phyloP scores from a whole-genome alignment of 2,113 vertebrate genomes.

The Labeo rohita region DNA sequence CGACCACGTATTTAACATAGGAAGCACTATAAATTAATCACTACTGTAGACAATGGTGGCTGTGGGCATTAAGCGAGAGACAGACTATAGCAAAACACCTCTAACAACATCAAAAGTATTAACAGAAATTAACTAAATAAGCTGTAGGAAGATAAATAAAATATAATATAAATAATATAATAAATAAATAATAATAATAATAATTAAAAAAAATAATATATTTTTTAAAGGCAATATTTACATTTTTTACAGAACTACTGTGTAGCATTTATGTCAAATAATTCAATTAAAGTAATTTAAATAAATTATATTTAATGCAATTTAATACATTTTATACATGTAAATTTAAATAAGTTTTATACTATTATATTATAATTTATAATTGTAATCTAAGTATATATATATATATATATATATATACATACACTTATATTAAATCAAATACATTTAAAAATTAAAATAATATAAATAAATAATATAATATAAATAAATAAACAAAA shows the following conservation, averaged over 20 bases:
- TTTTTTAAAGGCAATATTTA: background rate
- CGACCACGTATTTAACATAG: background rate
- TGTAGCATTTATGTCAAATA: background rate
- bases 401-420: no score
- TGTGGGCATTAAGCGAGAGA: background rate
- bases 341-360: background rate
- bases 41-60: background rate
- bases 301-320: background rate
- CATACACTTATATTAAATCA: no score
- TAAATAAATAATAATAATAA: no score
- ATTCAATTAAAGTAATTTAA: background rate
- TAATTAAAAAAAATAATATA: no score
- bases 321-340: no score
- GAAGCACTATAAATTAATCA: background rate
- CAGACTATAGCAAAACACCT: background rate
- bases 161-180: no score
- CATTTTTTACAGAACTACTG: background rate
- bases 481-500: no score
- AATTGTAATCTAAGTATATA: no score
- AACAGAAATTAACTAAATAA: background rate
- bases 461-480: no score
- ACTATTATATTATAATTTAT: background rate
- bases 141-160: background rate
- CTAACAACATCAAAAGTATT: background rate
- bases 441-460: no score